Evolutionary conservation across 1,140 invertebrate species (phyloP).

Genomic region (Leptinotarsa texana): DNA sequence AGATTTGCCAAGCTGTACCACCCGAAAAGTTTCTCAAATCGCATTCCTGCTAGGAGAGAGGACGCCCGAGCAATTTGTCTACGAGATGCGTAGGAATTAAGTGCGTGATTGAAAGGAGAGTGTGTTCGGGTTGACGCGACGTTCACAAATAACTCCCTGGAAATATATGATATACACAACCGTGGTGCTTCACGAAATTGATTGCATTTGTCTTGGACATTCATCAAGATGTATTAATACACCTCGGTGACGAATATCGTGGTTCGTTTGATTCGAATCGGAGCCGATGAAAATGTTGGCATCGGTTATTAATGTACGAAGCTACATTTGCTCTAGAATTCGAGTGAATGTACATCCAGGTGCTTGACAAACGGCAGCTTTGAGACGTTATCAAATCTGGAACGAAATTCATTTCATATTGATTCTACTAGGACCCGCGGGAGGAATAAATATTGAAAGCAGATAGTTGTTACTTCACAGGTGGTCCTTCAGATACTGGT

Average conservation of each 20-base stretch:
- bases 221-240: constrained; percentile 19
- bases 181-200: constrained; percentile 14
- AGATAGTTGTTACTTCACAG: too few species aligned
- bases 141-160: constrained; percentile 45
- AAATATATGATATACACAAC: constrained; percentile 18
- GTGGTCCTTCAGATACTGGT: too few species aligned
- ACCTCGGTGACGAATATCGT: neutral
- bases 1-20: too few species aligned
- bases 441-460: too few species aligned
- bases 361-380: too few species aligned
- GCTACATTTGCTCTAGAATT: neutral
- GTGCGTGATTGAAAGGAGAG: constrained; percentile 44
- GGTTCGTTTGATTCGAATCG: neutral
- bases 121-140: constrained; percentile 39
- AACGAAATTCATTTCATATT: too few species aligned
- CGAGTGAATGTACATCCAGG: too few species aligned
- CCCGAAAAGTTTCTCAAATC: too few species aligned
- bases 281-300: neutral
- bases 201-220: constrained; percentile 22
- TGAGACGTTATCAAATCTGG: too few species aligned
- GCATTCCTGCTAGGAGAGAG: neutral
- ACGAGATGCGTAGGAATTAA: constrained; percentile 42
- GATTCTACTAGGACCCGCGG: too few species aligned
- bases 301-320: neutral
- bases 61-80: constrained; percentile 40